These are phyloP conservation scores for Micropoecilia bifurca DNA, from an alignment of 2,797 vertebrate genomes.

Conservation along the genomic window DNA sequence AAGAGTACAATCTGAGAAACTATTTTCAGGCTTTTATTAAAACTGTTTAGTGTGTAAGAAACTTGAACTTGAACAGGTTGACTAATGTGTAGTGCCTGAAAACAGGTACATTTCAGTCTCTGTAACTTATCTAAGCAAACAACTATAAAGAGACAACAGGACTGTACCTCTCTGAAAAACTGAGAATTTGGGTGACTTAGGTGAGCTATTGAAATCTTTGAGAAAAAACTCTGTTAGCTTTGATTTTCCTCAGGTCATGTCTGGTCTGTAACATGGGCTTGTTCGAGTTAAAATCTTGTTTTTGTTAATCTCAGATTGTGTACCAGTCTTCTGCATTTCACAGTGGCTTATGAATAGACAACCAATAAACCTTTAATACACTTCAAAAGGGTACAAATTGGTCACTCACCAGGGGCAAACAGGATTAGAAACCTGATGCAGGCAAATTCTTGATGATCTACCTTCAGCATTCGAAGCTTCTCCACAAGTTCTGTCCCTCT, in stretches of 20 bases:
- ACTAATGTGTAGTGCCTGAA: neutral
- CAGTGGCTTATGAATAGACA: neutral
- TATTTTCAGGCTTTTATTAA: neutral
- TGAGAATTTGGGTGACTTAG: neutral
- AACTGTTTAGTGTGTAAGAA: neutral
- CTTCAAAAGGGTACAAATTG: neutral
- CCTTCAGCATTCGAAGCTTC: conserved; percentile 83
- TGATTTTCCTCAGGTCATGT: neutral
- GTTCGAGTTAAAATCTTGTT: neutral
- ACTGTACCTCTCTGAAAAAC: neutral
- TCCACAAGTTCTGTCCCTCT: conserved; percentile 86
- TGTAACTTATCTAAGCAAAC: neutral
- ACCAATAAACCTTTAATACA: neutral
- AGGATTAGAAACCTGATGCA: conserved; percentile 94
- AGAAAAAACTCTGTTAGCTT: neutral
- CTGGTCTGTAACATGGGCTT: neutral
- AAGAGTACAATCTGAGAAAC: neutral
- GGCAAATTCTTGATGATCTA: conserved; percentile 89
- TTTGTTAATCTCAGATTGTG: neutral
- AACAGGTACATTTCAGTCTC: neutral
- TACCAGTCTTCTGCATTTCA: neutral
- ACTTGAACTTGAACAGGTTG: no score
- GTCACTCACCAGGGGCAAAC: conserved; percentile 89
- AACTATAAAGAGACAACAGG: neutral
- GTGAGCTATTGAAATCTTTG: neutral